Conservation (phyloP, 2,888 invertebrate genomes). For the Calameuta pallipes region DNA sequence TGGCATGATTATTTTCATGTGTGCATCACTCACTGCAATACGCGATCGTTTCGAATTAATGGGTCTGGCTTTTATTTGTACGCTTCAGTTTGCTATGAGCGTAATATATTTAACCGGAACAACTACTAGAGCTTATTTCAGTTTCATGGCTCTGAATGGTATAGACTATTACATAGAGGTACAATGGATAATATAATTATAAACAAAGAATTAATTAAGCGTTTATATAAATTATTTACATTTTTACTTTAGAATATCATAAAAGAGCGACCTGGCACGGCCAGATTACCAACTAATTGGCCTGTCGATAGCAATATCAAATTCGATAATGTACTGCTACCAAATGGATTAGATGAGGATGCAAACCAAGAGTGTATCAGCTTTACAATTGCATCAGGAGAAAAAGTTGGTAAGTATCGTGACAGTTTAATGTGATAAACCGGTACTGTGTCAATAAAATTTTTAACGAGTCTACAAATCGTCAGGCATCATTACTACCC, state of each 20-base stretch:
- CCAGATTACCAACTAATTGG: slow-evolving; percentile 34
- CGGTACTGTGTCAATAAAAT: too few relatives aligned
- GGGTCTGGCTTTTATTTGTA: slow-evolving; percentile 43
- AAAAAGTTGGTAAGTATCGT: slow-evolving; percentile 37
- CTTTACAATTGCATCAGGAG: slow-evolving; percentile 35
- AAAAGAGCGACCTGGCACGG: slow-evolving; percentile 36
- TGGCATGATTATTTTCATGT: slow-evolving; percentile 31
- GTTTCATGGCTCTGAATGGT: slow-evolving; percentile 38
- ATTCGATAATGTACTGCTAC: slow-evolving; percentile 40
- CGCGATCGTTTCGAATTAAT: slow-evolving; percentile 36
- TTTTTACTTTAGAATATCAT: slow-evolving; percentile 33
- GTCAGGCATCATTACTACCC: background rate
- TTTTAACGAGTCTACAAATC: background rate
- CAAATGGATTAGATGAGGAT: slow-evolving; percentile 16
- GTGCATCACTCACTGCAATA: slow-evolving; percentile 30
- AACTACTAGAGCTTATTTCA: slow-evolving; percentile 35
- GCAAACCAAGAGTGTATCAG: slow-evolving; percentile 34
- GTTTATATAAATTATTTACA: background rate
- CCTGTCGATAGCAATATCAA: slow-evolving; percentile 40
- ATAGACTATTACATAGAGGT: slow-evolving; percentile 44
- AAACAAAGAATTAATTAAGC: background rate
- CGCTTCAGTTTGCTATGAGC: slow-evolving; percentile 41
- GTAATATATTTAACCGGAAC: slow-evolving; percentile 35
- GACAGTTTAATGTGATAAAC: background rate
- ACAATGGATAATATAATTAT: background rate